Evolutionary conservation across 2,888 invertebrate species (phyloP).

Genomic region (Muschampia plurimacula): DNA sequence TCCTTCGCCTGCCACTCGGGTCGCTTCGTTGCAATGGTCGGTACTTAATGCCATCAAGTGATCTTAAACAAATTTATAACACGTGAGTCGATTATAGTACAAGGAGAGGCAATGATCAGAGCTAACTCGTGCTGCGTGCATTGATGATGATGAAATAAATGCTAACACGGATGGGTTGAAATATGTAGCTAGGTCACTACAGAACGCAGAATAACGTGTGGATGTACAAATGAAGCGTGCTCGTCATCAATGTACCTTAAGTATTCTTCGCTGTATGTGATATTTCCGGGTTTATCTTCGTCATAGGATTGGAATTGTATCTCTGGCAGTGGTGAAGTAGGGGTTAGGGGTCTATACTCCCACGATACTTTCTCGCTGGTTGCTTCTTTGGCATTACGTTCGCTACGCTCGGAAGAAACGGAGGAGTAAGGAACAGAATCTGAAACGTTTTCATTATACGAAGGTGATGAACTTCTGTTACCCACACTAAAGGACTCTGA

Average conservation of each 20-base stretch:
- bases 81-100: conserved; percentile 77
- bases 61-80: conserved; percentile 82
- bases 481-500: conserved; percentile 76
- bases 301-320: conserved; percentile 86
- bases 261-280: conserved; percentile 74
- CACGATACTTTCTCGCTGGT: conserved; percentile 73
- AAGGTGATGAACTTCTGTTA: conserved; percentile 75
- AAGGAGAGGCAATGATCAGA: conserved; percentile 59
- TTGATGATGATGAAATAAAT: conserved; percentile 51
- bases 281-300: conserved; percentile 64
- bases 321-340: conserved; percentile 70
- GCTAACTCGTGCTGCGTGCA: conserved; percentile 63
- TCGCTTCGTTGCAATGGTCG: conserved; percentile 87
- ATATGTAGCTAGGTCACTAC: conserved; percentile 61
- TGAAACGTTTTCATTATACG: conserved; percentile 73
- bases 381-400: conserved; percentile 54
- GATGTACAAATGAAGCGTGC: conserved; percentile 58
- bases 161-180: conserved; percentile 52
- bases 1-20: conserved; percentile 86
- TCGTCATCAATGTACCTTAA: conserved; percentile 73
- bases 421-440: conserved; percentile 58
- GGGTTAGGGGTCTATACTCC: conserved; percentile 77
- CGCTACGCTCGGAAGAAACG: conserved; percentile 66
- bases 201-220: conserved; percentile 47
- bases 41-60: conserved; percentile 88